phyloP scores from a whole-genome alignment of 1,140 invertebrate species.

The Carposina sasakii region DNA sequence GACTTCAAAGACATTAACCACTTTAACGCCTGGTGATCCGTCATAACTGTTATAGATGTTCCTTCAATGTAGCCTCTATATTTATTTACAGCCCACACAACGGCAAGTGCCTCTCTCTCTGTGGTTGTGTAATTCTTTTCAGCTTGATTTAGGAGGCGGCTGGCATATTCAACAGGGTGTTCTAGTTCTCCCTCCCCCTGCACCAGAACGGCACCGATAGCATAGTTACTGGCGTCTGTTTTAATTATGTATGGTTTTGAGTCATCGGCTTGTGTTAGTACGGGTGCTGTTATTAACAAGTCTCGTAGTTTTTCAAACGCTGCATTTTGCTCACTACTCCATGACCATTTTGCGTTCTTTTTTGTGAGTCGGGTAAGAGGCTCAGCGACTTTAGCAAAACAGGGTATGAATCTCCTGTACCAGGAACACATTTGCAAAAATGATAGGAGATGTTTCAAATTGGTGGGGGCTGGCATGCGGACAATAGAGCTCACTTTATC shows the following conservation, averaged over 20 bases:
- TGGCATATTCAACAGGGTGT: conserved; percentile 56
- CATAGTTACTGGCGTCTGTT: conserved; percentile 34
- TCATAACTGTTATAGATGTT: conserved; percentile 47
- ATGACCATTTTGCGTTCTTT: conserved; percentile 28
- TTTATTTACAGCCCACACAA: conserved; percentile 54
- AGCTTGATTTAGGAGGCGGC: conserved; percentile 32
- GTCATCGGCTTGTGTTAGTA: conserved; percentile 20
- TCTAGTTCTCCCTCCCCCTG: conserved; percentile 36
- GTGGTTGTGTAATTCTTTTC: conserved; percentile 58
- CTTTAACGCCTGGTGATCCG: conserved; percentile 62
- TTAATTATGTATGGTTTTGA: conserved; percentile 20
- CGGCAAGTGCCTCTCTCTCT: conserved; percentile 60
- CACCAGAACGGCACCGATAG: conserved; percentile 33
- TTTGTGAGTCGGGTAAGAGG: conserved; percentile 39
- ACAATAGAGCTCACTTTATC: conserved; percentile 30
- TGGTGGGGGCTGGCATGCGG: conserved; percentile 18
- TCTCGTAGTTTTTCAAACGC: conserved; percentile 13
- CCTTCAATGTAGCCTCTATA: conserved; percentile 45
- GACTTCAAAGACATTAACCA: conserved; percentile 38
- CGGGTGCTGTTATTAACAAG: background rate
- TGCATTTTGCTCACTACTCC: conserved; percentile 7
- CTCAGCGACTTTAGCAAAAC: conserved; percentile 38
- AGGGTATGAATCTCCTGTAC: conserved; percentile 44
- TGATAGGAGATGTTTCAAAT: conserved; percentile 25
- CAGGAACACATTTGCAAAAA: conserved; percentile 31